Evolutionary conservation across 1,140 invertebrate genomes (phyloP), one percentile per base, ranked within the genome.

Genomic region (Oncopeltus fasciatus): DNA sequence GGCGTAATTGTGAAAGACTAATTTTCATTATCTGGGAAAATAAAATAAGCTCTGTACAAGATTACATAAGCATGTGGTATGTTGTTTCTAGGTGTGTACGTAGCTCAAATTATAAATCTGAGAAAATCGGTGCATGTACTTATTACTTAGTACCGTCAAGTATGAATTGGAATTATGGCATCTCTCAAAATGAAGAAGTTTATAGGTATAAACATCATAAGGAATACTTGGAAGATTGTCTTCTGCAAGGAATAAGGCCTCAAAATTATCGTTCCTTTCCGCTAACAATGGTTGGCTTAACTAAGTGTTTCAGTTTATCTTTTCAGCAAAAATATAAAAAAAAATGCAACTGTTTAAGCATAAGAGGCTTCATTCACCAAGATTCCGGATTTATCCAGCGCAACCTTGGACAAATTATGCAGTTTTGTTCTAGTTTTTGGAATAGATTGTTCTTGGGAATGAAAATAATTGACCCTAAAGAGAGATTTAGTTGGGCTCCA

Each of bases 401-500:
- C 53, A 61, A 61, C 33, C 27, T 31, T 8, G 60, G 47, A 4
- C 46, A 51, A 28, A 61, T 82, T 83, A 71, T 73, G 47, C 27
- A 49, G n/a, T 49, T 51, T 28, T 61, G 60, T 33, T 83, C 80
- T 57, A 83, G 84, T 71, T 74, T 84, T 44, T 74, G 90, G 47
- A 80, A 83, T 53, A 80, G 85, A 68, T 80, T 90, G 62, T 72
- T 90, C 18, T 72, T 71, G 18, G 84, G 86, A 74, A 86, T 86
- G 3, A 76, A 80, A 67, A 83, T 82, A 70, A 67, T 87, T 24
- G 74, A 86, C 69, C 72, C 84, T 21, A 77, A 80, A 74, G 84
- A 68, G 88, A 88, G 76, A 70, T 90, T 47, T 84, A 79, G 0
- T 92, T 89, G 90, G 83, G 85, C 33, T 69, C n/a, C n/a, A n/a